Evolutionary conservation across 2,888 invertebrate genomes (phyloP).

Genomic region (Chrysolina haemoptera): DNA sequence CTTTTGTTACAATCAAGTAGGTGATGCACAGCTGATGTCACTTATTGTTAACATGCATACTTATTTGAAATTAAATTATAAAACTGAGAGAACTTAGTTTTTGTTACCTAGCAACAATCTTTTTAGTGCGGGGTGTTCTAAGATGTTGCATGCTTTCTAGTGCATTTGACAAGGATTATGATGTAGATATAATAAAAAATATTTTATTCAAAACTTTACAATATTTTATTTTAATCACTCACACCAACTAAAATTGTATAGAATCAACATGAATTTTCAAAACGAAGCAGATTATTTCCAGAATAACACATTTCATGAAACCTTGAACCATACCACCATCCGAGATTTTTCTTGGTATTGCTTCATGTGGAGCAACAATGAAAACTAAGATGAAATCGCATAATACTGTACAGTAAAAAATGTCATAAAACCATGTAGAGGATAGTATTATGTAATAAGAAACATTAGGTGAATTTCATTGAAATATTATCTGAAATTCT

Average conservation of each 20-base stretch:
- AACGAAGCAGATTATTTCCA: slow-evolving; percentile 5
- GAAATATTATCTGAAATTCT: slow-evolving; percentile 20
- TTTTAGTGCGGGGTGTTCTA: too few species aligned
- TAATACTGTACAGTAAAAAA: slow-evolving; percentile 44
- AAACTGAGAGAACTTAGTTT: too few species aligned
- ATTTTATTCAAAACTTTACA: background rate
- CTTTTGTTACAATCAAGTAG: too few species aligned
- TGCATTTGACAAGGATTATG: too few species aligned
- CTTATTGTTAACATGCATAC: too few species aligned
- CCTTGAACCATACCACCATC: slow-evolving; percentile 35
- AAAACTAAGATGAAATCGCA: slow-evolving; percentile 7
- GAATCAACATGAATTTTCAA: background rate
- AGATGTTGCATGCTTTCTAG: too few species aligned
- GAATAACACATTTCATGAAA: slow-evolving; percentile 40
- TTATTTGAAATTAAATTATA: too few species aligned
- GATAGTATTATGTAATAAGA: slow-evolving; percentile 37
- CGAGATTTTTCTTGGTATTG: background rate
- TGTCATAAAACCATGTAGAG: slow-evolving; percentile 42
- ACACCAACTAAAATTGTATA: too few species aligned
- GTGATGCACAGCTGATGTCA: too few species aligned
- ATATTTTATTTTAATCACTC: too few species aligned
- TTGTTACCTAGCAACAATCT: too few species aligned
- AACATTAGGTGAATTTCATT: slow-evolving; percentile 19
- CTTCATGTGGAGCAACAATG: slow-evolving; percentile 13
- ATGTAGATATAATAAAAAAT: too few species aligned